Base-by-base conservation (phyloP, 1,140 invertebrate genomes). In the Anoplophora glabripennis region DNA sequence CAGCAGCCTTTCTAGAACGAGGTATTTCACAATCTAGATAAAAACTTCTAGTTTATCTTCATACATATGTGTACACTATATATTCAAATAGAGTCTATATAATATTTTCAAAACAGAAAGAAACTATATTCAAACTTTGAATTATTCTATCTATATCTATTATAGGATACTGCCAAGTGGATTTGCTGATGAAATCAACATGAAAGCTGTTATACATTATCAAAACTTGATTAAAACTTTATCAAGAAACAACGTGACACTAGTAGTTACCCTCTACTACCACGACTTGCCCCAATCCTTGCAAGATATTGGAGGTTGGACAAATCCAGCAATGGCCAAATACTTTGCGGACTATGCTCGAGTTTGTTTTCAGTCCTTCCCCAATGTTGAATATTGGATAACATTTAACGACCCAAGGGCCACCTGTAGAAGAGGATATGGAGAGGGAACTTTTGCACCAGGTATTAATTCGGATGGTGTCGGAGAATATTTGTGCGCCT, bases 141-240 rank as follows among this genome's bases (percentile, higher is more conserved):
- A 5, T 28, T 28, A 28, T 28, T 28, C 5, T 28, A 5, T 28
- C 21, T 28, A 28, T 28, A 28, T 28, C 5, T 28, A 28, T 28
- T 28, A 8, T 1, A 49, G 47, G 15, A 49, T 71, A 9, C 44
- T 71, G 9, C 69, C 69, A 14, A 51, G n/a, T 4, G 68, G 68
- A n/a, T 63, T 38, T 28, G 66, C 72, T 3, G 76, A 80, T 61
- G 57, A 75, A n/a, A 63, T 86, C 0, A 87, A 86, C 65, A 73
- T 78, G 28, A 79, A 81, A 53, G 86, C 84, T n/a, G 65, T 84
- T 3, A 69, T 78, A 3, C 87, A 86, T 66, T 88, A 88, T 69
- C 82, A 85, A 55, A 78, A 80, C 15, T 68, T 88, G 0, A 80
- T 87, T 10, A 73, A 85, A 65, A 80, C 80, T 57, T 70, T 88